Conservation (phyloP, 2,113 vertebrate species). For the Rhinolophus sinicus region DNA sequence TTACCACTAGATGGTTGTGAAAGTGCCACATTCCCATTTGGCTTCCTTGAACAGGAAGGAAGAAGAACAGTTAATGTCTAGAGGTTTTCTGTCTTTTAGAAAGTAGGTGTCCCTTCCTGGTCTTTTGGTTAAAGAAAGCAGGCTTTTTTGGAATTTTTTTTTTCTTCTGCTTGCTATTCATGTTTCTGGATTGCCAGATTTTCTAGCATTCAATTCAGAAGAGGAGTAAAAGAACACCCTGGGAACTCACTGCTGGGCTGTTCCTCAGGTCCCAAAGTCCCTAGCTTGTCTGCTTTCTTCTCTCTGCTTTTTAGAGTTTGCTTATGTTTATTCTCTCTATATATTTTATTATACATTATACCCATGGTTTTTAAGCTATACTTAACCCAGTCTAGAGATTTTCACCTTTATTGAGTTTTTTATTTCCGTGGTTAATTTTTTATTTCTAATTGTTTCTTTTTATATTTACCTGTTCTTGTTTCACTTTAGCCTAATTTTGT, state of each 20-base stretch:
- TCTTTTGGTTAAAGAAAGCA: not conserved
- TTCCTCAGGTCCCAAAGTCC: not conserved
- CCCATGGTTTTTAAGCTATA: not conserved
- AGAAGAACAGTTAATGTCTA: not conserved
- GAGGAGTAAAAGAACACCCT: not conserved
- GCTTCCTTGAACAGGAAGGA: not conserved
- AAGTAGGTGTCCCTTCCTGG: not conserved
- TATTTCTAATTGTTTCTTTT: not conserved
- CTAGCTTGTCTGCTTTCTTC: not conserved
- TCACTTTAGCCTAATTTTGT: not conserved
- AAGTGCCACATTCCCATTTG: not conserved
- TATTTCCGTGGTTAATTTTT: not conserved
- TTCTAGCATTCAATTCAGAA: not conserved
- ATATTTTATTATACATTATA: not conserved
- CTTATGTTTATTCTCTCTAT: not conserved
- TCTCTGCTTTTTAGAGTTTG: not conserved
- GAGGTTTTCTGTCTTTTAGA: not conserved
- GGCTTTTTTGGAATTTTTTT: not conserved
- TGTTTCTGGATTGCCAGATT: not conserved
- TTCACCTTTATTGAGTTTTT: not conserved
- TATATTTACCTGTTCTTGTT: not conserved
- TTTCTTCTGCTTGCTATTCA: not conserved
- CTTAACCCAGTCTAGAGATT: not conserved
- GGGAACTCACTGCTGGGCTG: not conserved
- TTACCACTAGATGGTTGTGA: not conserved